Base-by-base conservation (phyloP, 2,113 vertebrate species). In the Festucalex cinctus region DNA sequence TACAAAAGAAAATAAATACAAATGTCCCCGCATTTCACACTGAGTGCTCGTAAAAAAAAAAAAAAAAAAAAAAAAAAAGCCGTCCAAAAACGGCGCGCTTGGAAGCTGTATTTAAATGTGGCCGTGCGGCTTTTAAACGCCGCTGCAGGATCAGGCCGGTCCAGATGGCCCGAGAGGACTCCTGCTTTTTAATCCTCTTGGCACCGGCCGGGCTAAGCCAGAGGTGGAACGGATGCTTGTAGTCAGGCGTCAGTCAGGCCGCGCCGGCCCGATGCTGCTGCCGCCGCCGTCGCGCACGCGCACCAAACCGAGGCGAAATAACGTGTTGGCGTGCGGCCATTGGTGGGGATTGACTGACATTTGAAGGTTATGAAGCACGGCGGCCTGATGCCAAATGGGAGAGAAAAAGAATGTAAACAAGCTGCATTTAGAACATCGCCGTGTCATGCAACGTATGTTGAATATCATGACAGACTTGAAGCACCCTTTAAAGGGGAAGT, bases 81-180 rank as follows among this genome's bases (percentile, higher is more conserved):
- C 65, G 16, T 4, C 46, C 19, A 53, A 64, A 62, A 62, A 41
- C 28, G 43, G 36, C 5, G 72, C 67, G 57, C 74, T n/a, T 63
- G 57, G 68, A 70, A 73, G 69, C 78, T 66, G 59, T 64, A 59
- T 84, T 81, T 82, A 62, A 84, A 73, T 74, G 68, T 64, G 72
- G 69, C 69, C 66, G 69, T 76, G 80, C 78, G 72, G 73, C 51
- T 85, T 85, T 82, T 72, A 70, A 76, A 76, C 70, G 65, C 76
- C 65, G 76, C 84, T 78, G 81, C 69, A 80, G 79, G 87, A 88
- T 90, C 88, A 88, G 79, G 80, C 61, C 75, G 76, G 87, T 84
- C 86, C 90, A 91, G 90, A 91, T 90, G 90, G 82, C 86, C 84
- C 86, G 59, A 67, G 80, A 85, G 88, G 83, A 82, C 85, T 82